Percentiles rank a stretch among this genome's conserved stretches.
Evolutionary conservation across 2,797 vertebrate genomes (phyloP).

Genomic region (Pelodytes ibericus): DNA sequence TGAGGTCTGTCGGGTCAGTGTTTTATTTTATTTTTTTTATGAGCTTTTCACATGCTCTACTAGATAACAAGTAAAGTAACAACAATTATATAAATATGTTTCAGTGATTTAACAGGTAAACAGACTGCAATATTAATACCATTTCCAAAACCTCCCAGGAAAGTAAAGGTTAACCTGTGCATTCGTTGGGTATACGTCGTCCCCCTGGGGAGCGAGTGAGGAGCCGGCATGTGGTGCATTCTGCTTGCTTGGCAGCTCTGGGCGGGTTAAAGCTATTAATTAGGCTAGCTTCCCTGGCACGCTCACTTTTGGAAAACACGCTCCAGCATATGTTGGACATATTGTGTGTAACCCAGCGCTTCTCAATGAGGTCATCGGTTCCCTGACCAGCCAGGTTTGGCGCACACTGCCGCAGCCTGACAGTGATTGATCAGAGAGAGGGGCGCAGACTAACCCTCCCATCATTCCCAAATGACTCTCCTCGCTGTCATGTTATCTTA

Average conservation of each 20-base stretch:
- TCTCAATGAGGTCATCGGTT: not conserved
- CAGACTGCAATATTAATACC: too few relatives aligned
- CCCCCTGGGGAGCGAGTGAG: not conserved
- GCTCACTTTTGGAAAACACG: not conserved
- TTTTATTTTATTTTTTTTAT: too few relatives aligned
- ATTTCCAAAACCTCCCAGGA: too few relatives aligned
- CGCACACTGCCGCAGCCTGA: slow-evolving; percentile 23
- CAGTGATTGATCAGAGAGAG: slow-evolving; percentile 2
- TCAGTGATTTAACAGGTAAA: too few relatives aligned
- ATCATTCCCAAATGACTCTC: too few relatives aligned
- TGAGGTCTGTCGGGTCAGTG: too few relatives aligned
- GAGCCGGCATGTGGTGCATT: not conserved
- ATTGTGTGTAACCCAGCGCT: slow-evolving; percentile 2
- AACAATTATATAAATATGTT: too few relatives aligned
- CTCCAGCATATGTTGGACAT: slow-evolving; percentile 13
- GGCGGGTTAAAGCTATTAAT: not conserved
- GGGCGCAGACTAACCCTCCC: too few relatives aligned
- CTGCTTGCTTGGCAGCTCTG: not conserved
- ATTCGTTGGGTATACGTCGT: not conserved
- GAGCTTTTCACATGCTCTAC: too few relatives aligned
- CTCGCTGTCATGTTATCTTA: too few relatives aligned
- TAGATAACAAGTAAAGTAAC: too few relatives aligned
- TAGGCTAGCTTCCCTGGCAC: not conserved
- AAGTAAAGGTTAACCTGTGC: not conserved
- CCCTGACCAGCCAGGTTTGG: slow-evolving; percentile 5